Evolutionary conservation across 1,140 invertebrate species (phyloP).

Genomic region (Aphaenogaster floridana): DNA sequence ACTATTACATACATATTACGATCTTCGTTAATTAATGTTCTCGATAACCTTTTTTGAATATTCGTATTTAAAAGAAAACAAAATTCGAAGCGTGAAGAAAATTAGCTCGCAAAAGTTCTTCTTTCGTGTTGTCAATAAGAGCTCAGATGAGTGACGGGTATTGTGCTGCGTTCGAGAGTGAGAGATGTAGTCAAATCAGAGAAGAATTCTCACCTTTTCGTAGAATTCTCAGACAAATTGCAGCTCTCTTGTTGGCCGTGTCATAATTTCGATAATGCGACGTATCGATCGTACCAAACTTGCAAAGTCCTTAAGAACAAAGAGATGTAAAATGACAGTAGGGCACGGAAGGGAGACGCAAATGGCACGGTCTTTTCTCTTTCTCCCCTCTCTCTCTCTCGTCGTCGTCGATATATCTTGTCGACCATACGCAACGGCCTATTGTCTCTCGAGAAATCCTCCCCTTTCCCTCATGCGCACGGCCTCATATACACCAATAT

Average conservation of each 20-base stretch:
- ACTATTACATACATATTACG: not conserved
- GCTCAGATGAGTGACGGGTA: not conserved
- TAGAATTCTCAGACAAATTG: slow-evolving; percentile 31
- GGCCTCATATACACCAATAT: slow-evolving; percentile 72
- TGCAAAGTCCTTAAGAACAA: slow-evolving; percentile 75
- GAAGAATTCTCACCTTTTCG: not conserved
- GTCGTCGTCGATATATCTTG: slow-evolving; percentile 76
- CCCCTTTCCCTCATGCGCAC: slow-evolving; percentile 75
- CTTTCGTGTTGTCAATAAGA: not conserved
- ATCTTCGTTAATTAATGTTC: slow-evolving; percentile 25
- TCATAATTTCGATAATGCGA: slow-evolving; percentile 82
- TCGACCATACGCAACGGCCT: slow-evolving; percentile 83
- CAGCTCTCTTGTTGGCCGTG: slow-evolving; percentile 83
- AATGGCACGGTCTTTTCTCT: slow-evolving; percentile 59
- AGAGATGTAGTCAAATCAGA: not conserved
- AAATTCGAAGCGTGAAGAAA: not conserved
- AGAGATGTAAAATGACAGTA: slow-evolving; percentile 57
- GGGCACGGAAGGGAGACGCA: slow-evolving; percentile 61
- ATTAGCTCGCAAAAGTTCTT: not conserved
- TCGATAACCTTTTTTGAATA: not conserved
- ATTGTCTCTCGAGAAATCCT: slow-evolving; percentile 80
- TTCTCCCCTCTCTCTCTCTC: slow-evolving; percentile 64
- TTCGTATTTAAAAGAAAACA: not conserved
- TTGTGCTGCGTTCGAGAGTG: not conserved
- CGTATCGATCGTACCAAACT: slow-evolving; percentile 69